These are phyloP conservation scores for Eugnorisma glareosa DNA, from an alignment of 2,888 invertebrate species.

Conservation along the genomic window DNA sequence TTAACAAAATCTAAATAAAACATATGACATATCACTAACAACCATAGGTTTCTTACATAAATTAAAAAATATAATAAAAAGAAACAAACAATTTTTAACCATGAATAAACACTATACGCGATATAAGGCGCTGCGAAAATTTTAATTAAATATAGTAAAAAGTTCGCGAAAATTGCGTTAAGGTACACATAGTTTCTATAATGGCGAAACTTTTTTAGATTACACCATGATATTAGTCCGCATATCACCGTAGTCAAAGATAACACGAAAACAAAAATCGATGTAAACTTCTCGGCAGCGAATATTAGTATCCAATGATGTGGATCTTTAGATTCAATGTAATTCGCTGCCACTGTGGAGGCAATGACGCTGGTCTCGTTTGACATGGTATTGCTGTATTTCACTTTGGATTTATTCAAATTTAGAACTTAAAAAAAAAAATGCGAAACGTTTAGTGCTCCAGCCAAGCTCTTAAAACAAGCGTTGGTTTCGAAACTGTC, in stretches of 20 bases:
- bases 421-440: background rate
- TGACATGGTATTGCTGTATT: conserved; percentile 3
- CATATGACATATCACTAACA: conserved; percentile 32
- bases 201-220: conserved; percentile 10
- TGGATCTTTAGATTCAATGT: background rate
- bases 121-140: background rate
- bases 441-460: no score
- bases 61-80: conserved; percentile 13
- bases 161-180: conserved; percentile 7
- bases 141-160: conserved; percentile 18
- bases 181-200: conserved; percentile 8
- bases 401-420: background rate
- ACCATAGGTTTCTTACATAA: conserved; percentile 12
- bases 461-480: background rate
- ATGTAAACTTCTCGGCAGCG: background rate
- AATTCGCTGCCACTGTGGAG: background rate
- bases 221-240: conserved; percentile 3
- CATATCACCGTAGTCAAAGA: conserved; percentile 6
- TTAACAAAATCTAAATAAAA: conserved; percentile 28
- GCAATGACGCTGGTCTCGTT: background rate
- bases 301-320: conserved; percentile 7
- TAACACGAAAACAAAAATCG: conserved; percentile 16
- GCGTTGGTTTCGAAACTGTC: background rate
- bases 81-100: background rate
- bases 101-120: background rate